Evolutionary conservation across 2,797 vertebrate species (phyloP).

Genomic region (Carapus acus): DNA sequence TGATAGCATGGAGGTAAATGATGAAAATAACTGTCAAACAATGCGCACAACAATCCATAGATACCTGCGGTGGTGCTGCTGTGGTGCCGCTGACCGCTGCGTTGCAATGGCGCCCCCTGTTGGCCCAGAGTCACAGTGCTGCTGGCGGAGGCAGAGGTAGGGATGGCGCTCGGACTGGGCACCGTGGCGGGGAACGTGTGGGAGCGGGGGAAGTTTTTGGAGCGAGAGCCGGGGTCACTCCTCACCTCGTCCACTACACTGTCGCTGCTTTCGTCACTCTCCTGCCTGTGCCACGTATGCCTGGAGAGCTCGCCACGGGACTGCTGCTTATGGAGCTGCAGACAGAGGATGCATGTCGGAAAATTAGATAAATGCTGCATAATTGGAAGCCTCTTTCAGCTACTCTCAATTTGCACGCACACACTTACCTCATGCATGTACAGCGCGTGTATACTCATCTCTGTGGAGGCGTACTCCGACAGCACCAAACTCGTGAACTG

Average conservation of each 20-base stretch:
- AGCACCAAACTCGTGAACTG: constrained; percentile 91
- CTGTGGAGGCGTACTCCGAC: constrained; percentile 94
- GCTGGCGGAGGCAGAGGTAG: constrained; percentile 53
- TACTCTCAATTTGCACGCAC: not conserved
- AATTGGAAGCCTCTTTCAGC: too few relatives aligned
- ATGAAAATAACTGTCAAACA: not conserved
- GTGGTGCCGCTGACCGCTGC: constrained; percentile 71
- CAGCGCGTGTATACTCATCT: constrained; percentile 97
- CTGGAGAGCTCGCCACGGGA: constrained; percentile 83
- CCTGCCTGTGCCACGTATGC: constrained; percentile 93
- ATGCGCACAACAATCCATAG: not conserved
- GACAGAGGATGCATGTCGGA: not conserved
- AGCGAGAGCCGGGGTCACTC: constrained; percentile 53
- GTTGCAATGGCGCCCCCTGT: constrained; percentile 73
- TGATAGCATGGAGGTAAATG: not conserved
- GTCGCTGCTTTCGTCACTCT: constrained; percentile 94
- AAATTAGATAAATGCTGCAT: constrained; percentile 2
- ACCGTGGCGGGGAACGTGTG: constrained; percentile 80
- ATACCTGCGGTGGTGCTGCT: constrained; percentile 81
- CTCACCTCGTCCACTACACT: constrained; percentile 80
- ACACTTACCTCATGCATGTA: constrained; percentile 92
- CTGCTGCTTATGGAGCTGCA: constrained; percentile 85
- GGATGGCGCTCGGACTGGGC: constrained; percentile 58
- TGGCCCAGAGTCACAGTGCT: constrained; percentile 58
- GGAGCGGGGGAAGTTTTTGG: constrained; percentile 70